Evolutionary conservation across 2,113 vertebrate species (phyloP), one percentile per base, ranked within the genome.

Genomic region (Ciconia stormi): DNA sequence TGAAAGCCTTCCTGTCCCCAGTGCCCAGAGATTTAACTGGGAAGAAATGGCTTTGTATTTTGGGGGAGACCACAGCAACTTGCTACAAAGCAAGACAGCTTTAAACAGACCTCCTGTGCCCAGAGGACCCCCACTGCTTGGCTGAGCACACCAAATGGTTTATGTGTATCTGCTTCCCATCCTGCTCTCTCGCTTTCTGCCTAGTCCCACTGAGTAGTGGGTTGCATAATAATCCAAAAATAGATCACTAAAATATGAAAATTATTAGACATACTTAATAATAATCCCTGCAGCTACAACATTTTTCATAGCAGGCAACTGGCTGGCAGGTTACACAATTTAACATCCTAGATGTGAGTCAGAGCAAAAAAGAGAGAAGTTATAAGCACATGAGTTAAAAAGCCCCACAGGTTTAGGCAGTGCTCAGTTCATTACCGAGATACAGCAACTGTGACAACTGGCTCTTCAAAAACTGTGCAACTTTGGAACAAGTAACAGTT

Each of bases 301-400:
- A 32, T 78, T 94, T 87, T 94, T 89, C 63, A 36, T 67, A 89
- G 72, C 77, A 79, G 59, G 53, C 76, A 96, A 87, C 8, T 30
- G 30, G 76, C 72, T 93, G 89, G 69, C 83, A 96, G 89, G 91
- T 94, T 94, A 96, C 47, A 87, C 93, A 91, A 96, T 81, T 91
- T 61, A 89, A 55, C 93, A 96, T 70, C 91, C 83, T 71, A 96
- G 63, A 95, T 38, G 83, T 96, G 91, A 96, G 91, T 97, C 89
- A 93, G 77, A 95, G 83, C 21, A 21, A 86, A 86, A 93, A 77
- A 71, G 13, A 80, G 10, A 29, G n/a, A 87, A 53, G 82, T 62
- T 70, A 36, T 22, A 77, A 92, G 91, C 76, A 87, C n/a, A 58
- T 66, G 46, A 87, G 55, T 70, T 73, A 71, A 87, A 95, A 91